Evolutionary conservation across 2,888 invertebrate species (phyloP).

Genomic region (Drosophila prostipennis): DNA sequence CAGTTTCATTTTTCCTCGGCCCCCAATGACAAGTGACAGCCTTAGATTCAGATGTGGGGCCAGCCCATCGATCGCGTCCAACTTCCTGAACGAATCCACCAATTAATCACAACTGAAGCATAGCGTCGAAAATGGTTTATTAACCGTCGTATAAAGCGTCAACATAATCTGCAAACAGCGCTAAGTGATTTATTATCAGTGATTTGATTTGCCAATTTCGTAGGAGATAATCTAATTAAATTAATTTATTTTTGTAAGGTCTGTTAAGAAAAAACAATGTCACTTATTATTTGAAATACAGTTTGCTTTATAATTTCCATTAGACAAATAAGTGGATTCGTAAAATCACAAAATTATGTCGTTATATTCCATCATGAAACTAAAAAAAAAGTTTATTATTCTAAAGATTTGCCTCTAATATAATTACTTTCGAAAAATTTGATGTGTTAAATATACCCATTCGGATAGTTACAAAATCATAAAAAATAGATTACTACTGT

Average conservation of each 20-base stretch:
- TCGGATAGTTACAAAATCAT: too few species aligned
- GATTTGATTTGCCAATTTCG: slow-evolving; percentile 21
- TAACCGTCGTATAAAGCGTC: background rate
- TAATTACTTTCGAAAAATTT: too few species aligned
- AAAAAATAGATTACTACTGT: too few species aligned
- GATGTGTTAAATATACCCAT: too few species aligned
- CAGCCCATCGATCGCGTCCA: slow-evolving; percentile 15
- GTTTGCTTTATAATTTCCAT: too few species aligned
- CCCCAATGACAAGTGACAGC: slow-evolving; percentile 35
- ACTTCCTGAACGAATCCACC: slow-evolving; percentile 68
- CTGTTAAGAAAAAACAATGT: too few species aligned
- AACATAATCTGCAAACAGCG: slow-evolving; percentile 16
- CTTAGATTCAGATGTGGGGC: slow-evolving; percentile 26
- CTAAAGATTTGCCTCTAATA: too few species aligned
- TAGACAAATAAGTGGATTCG: too few species aligned
- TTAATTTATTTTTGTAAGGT: background rate
- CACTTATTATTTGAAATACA: too few species aligned
- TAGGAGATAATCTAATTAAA: slow-evolving; percentile 2
- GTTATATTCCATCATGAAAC: too few species aligned
- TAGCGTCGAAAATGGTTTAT: slow-evolving; percentile 17
- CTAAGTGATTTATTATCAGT: slow-evolving; percentile 11
- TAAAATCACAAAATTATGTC: too few species aligned
- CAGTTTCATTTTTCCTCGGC: slow-evolving; percentile 25
- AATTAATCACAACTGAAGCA: slow-evolving; percentile 52
- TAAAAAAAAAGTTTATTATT: too few species aligned